phyloP scores from a whole-genome alignment of 2,888 invertebrate species.

The Acronicta leporina region DNA sequence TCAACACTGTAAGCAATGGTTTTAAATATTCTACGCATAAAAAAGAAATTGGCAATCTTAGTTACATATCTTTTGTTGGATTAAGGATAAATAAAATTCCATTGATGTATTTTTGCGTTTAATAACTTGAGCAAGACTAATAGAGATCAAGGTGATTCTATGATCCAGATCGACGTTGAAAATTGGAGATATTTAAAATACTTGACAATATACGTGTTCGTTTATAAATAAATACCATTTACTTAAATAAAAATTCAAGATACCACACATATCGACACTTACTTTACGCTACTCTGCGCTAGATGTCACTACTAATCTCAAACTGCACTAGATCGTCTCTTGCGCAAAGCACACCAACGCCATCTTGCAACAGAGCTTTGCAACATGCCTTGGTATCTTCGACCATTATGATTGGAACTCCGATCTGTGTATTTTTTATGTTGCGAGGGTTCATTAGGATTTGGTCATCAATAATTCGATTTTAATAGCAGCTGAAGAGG shows the following conservation, averaged over 20 bases:
- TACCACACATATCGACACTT: background rate
- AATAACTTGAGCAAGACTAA: too few species aligned
- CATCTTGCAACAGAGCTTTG: slow-evolving; percentile 56
- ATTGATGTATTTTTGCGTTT: too few species aligned
- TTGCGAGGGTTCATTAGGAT: slow-evolving; percentile 47
- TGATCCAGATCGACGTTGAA: too few species aligned
- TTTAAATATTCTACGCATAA: too few species aligned
- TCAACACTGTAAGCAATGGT: too few species aligned
- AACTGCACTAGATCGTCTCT: slow-evolving; percentile 52
- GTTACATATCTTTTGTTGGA: too few species aligned
- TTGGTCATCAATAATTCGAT: slow-evolving; percentile 76
- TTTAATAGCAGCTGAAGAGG: slow-evolving; percentile 76
- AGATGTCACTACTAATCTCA: slow-evolving; percentile 74
- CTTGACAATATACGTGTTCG: too few species aligned
- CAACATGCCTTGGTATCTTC: slow-evolving; percentile 12
- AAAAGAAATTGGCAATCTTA: too few species aligned
- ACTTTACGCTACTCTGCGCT: slow-evolving; percentile 66
- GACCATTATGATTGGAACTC: slow-evolving; percentile 61
- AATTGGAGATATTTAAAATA: too few species aligned
- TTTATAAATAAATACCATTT: background rate
- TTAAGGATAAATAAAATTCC: too few species aligned
- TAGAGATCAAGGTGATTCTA: too few species aligned
- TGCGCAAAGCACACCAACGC: slow-evolving; percentile 65
- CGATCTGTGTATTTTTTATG: slow-evolving; percentile 33
- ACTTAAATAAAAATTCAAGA: background rate